Conservation (phyloP, 1,140 invertebrate genomes). For the Hirudo medicinalis region DNA sequence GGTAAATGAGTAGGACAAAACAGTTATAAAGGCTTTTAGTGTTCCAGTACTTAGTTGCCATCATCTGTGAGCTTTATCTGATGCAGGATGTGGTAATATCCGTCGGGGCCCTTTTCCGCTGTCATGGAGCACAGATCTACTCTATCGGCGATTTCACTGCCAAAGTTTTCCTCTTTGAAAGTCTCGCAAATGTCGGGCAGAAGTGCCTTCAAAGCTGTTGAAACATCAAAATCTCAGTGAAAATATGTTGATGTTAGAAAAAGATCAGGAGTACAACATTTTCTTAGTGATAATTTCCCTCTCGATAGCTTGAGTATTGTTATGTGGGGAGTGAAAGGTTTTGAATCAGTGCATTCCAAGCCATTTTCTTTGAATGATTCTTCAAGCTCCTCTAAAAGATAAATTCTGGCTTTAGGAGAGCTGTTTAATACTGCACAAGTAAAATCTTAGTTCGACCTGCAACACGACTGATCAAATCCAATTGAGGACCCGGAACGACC, state of each 20-base stretch:
- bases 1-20: too few species aligned
- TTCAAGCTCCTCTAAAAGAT: neutral
- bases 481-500: neutral
- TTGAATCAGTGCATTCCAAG: neutral
- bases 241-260: neutral
- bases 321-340: neutral
- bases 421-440: neutral
- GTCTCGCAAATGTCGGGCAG: neutral
- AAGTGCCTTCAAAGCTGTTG: neutral
- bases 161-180: neutral
- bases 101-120: neutral
- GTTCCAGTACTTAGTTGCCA: neutral
- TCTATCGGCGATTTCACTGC: neutral
- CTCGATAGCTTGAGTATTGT: neutral
- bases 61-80: constrained; percentile 7
- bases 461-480: neutral
- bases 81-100: constrained; percentile 4
- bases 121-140: neutral
- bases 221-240: neutral
- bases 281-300: neutral
- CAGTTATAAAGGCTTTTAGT: too few species aligned
- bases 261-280: neutral
- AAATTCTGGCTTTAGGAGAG: neutral
- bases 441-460: neutral
- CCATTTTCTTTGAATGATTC: constrained; percentile 1